Conservation (phyloP, 2,797 vertebrate species). For the Florisuga fusca region DNA sequence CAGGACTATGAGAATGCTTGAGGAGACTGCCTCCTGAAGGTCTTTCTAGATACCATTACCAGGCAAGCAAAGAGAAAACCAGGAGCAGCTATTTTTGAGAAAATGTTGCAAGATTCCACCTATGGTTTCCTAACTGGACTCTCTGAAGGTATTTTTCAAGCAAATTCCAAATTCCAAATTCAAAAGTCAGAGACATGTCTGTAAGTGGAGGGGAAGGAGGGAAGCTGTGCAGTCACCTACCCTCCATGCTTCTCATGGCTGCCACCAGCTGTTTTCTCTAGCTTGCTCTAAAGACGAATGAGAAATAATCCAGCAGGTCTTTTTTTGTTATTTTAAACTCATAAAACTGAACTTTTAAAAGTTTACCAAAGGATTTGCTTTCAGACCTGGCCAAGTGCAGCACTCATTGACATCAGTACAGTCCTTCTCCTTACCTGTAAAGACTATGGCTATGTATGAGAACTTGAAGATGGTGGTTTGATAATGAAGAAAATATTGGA, state of each 20-base stretch:
- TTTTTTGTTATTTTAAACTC: background rate
- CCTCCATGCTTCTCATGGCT: fast-evolving
- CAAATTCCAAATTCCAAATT: background rate
- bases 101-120: background rate
- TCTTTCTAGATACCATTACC: background rate
- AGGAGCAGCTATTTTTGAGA: background rate
- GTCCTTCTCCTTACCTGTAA: background rate
- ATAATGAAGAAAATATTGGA: background rate
- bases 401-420: background rate
- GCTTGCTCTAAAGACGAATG: background rate
- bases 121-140: background rate
- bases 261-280: background rate
- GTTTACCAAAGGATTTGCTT: background rate
- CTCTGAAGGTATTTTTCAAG: background rate
- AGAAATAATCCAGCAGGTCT: background rate
- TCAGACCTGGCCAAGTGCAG: background rate
- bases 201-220: background rate
- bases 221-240: background rate
- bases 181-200: background rate
- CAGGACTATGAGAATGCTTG: background rate
- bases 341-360: background rate
- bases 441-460: background rate
- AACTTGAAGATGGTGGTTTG: background rate
- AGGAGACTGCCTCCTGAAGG: background rate
- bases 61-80: background rate